Conservation (phyloP, 2,888 invertebrate species). For the Drosophila bunnanda region DNA sequence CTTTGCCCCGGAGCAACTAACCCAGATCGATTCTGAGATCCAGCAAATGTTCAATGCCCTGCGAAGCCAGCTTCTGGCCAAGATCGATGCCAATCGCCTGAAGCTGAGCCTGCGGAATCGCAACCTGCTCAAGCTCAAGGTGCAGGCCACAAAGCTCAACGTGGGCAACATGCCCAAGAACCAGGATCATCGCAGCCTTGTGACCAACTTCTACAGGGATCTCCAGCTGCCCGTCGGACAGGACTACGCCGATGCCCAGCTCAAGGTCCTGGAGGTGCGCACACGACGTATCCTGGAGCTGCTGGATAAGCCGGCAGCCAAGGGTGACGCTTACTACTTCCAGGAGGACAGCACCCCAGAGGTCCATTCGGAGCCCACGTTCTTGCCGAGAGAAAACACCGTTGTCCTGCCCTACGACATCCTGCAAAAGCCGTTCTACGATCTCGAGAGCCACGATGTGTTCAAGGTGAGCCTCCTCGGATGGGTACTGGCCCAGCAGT, state of each 20-base stretch:
- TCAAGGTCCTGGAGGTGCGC: constrained; percentile 57
- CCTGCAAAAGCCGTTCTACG: constrained; percentile 62
- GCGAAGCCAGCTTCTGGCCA: constrained; percentile 55
- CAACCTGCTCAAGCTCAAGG: constrained; percentile 52
- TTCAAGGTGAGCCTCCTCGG: constrained; percentile 71
- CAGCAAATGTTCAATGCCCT: constrained; percentile 45
- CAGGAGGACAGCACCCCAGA: constrained; percentile 26
- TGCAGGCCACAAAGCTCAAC: constrained; percentile 62
- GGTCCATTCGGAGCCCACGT: constrained; percentile 62
- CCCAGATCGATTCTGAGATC: constrained; percentile 25
- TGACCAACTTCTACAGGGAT: constrained; percentile 59
- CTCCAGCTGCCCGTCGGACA: constrained; percentile 38
- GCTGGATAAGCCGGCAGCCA: constrained; percentile 10
- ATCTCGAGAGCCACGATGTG: constrained; percentile 56
- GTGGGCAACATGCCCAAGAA: constrained; percentile 73
- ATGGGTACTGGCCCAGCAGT: constrained; percentile 75
- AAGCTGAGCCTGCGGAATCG: constrained; percentile 19
- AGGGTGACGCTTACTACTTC: constrained; percentile 22
- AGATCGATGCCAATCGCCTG: constrained; percentile 57
- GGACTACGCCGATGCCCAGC: constrained; percentile 65
- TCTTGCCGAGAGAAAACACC: constrained; percentile 64
- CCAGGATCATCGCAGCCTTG: constrained; percentile 41
- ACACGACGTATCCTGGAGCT: constrained; percentile 27
- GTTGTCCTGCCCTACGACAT: constrained; percentile 74
- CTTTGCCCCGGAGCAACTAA: constrained; percentile 25